Evolutionary conservation across 2,888 invertebrate species (phyloP).

Genomic region (Drosophila antonietae): DNA sequence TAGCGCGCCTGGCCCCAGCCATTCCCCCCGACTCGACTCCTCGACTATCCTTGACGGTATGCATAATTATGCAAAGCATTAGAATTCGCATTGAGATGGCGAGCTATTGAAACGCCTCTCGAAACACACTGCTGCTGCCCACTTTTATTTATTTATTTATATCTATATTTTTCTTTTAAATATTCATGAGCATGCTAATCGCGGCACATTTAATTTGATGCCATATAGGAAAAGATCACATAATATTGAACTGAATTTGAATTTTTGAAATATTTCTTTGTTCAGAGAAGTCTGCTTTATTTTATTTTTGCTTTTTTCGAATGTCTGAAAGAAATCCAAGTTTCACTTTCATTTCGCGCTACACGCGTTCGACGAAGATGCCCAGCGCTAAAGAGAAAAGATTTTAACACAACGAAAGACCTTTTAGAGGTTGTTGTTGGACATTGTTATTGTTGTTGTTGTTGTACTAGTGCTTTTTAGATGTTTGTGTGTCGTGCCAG

Average conservation of each 20-base stretch:
- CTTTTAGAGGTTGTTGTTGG: constrained; percentile 42
- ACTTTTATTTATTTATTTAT: not conserved
- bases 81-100: constrained; percentile 48
- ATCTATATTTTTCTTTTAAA: not conserved
- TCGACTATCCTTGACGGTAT: constrained; percentile 37
- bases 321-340: constrained; percentile 21
- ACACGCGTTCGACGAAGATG: constrained; percentile 44
- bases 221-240: constrained; percentile 39
- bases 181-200: constrained; percentile 47
- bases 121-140: constrained; percentile 17
- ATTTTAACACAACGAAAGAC: constrained; percentile 57
- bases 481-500: constrained; percentile 76
- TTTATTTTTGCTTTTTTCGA: constrained; percentile 2
- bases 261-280: constrained; percentile 46
- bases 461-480: constrained; percentile 45
- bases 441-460: constrained; percentile 39
- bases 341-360: constrained; percentile 56
- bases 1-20: constrained; percentile 12
- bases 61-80: constrained; percentile 47
- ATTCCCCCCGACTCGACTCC: not conserved
- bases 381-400: constrained; percentile 43
- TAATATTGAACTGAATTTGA: constrained; percentile 56
- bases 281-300: constrained; percentile 46
- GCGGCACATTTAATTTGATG: constrained; percentile 1
- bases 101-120: constrained; percentile 3